phyloP scores from a whole-genome alignment of 2,797 vertebrate genomes.

The Myotis myotis region DNA sequence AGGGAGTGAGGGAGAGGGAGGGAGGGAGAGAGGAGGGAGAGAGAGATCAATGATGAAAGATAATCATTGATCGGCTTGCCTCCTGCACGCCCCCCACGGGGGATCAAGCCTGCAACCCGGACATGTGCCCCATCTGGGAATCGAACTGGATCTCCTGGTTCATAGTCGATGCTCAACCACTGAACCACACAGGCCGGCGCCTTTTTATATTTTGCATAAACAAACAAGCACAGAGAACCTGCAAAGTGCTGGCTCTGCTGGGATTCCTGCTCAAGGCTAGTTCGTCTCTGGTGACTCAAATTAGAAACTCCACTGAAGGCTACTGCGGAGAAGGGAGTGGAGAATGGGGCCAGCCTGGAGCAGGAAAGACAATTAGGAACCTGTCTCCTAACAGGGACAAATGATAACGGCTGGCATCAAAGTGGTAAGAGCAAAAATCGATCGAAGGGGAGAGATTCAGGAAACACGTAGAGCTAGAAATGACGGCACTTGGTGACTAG shows the following conservation, averaged over 20 bases:
- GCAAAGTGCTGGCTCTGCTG: neutral
- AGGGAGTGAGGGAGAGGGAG: no score
- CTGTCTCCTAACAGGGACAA: neutral
- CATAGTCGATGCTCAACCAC: no score
- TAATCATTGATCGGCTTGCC: no score
- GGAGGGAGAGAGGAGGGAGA: no score
- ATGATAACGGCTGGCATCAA: neutral
- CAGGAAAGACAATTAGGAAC: neutral
- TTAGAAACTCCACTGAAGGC: neutral
- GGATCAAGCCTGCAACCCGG: no score
- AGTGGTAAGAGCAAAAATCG: neutral
- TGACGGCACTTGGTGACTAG: neutral
- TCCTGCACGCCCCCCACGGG: no score
- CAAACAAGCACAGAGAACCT: neutral
- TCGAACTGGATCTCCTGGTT: no score
- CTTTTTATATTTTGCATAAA: neutral
- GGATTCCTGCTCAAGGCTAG: rapidly evolving
- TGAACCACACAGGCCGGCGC: neutral
- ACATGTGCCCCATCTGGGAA: no score
- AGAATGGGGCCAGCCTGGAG: neutral
- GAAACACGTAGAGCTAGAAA: neutral
- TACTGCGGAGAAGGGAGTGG: neutral
- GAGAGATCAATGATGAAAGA: no score
- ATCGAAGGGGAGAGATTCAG: neutral
- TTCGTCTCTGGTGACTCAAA: neutral